These are phyloP conservation scores for Hoplostethus mediterraneus DNA, from an alignment of 2,797 vertebrate genomes.

Conservation along the genomic window DNA sequence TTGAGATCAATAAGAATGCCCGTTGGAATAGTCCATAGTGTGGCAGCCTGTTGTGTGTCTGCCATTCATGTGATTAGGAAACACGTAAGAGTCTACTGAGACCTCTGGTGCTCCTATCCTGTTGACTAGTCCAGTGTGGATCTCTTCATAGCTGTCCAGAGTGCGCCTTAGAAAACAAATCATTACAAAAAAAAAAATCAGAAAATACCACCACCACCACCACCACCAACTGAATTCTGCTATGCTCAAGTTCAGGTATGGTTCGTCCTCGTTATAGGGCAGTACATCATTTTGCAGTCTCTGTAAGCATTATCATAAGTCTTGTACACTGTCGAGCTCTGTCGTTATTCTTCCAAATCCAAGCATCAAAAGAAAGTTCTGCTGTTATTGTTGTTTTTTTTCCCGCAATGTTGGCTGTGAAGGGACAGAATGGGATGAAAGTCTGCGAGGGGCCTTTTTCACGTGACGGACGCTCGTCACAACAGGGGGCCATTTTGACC, in stretches of 20 bases:
- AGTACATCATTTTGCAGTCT: slow-evolving; percentile 52
- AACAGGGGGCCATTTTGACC: slow-evolving; percentile 12
- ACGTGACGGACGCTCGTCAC: slow-evolving; percentile 48
- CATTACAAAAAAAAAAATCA: slow-evolving; percentile 45
- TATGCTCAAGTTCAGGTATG: slow-evolving; percentile 74
- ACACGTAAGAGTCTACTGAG: slow-evolving; percentile 47
- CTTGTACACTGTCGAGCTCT: slow-evolving; percentile 60
- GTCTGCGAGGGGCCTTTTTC: slow-evolving; percentile 60
- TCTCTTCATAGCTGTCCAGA: slow-evolving; percentile 78
- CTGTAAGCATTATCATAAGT: slow-evolving; percentile 51
- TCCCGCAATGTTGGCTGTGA: slow-evolving; percentile 71
- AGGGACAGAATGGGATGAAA: slow-evolving; percentile 64
- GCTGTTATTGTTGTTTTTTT: slow-evolving; percentile 66
- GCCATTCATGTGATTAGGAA: slow-evolving; percentile 64
- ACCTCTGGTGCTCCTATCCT: slow-evolving; percentile 64
- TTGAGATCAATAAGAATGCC: slow-evolving; percentile 84
- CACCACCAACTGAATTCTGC: slow-evolving; percentile 78
- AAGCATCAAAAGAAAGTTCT: slow-evolving; percentile 69
- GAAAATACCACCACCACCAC: slow-evolving; percentile 52
- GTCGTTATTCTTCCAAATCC: slow-evolving; percentile 71
- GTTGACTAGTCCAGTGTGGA: slow-evolving; percentile 78
- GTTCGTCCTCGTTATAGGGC: slow-evolving; percentile 37
- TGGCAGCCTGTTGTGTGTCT: slow-evolving; percentile 39
- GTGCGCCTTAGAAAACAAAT: slow-evolving; percentile 64
- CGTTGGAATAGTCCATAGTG: slow-evolving; percentile 78